Evolutionary conservation across 2,797 vertebrate genomes (phyloP).

Genomic region (Enteromius treurensis): DNA sequence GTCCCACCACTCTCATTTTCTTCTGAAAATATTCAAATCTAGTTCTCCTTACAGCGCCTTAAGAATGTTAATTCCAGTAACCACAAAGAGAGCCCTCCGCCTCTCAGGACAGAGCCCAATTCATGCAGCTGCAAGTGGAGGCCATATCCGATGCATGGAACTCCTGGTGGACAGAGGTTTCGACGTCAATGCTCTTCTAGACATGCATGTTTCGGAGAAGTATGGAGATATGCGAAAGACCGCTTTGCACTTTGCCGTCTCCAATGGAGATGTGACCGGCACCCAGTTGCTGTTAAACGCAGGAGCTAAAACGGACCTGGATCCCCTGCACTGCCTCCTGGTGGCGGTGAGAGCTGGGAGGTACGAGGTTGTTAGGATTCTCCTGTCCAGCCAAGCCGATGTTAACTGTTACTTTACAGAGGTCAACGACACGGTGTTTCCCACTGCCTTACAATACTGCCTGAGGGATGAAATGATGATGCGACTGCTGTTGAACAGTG

Average conservation of each 20-base stretch:
- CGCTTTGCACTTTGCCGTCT: slow-evolving; percentile 82
- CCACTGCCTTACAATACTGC: slow-evolving; percentile 88
- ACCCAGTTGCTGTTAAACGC: slow-evolving; percentile 80
- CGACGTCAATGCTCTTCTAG: slow-evolving; percentile 82
- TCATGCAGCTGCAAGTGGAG: slow-evolving; percentile 85
- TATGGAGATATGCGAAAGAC: slow-evolving; percentile 82
- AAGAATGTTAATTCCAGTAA: slow-evolving; percentile 85
- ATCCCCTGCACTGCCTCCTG: slow-evolving; percentile 86
- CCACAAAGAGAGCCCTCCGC: slow-evolving; percentile 79
- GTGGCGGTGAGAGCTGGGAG: slow-evolving; percentile 84
- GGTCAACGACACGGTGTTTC: slow-evolving; percentile 85
- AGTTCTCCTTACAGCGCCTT: slow-evolving; percentile 73
- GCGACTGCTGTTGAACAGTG: slow-evolving; percentile 84
- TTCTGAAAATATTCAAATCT: neutral
- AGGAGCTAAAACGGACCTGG: slow-evolving; percentile 82
- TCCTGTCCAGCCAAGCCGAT: slow-evolving; percentile 81
- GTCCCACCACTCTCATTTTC: neutral
- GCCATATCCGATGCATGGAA: slow-evolving; percentile 80
- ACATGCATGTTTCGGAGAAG: slow-evolving; percentile 78
- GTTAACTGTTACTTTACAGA: slow-evolving; percentile 88
- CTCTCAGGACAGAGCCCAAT: slow-evolving; percentile 83
- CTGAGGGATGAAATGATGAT: slow-evolving; percentile 88
- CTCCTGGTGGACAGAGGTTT: slow-evolving; percentile 80
- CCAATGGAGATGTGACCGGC: slow-evolving; percentile 82
- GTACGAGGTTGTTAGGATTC: slow-evolving; percentile 82